Conservation (phyloP, 2,888 invertebrate species). For the Strigamia crassipes region DNA sequence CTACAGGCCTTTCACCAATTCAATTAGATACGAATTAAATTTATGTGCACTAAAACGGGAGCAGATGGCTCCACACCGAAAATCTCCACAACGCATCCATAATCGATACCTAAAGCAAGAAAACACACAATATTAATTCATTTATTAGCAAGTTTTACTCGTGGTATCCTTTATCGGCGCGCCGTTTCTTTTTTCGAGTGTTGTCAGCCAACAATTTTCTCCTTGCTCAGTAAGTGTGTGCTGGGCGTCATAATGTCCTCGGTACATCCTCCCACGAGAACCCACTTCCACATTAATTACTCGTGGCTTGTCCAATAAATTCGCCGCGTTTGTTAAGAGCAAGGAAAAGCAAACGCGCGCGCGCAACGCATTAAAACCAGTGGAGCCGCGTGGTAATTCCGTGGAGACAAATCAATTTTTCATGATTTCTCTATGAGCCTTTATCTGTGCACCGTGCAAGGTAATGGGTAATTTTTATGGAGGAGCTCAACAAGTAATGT, state of each 20-base stretch:
- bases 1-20: neutral
- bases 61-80: neutral
- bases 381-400: conserved; percentile 24
- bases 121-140: too few relatives aligned
- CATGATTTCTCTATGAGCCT: conserved; percentile 25
- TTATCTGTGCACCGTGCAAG: conserved; percentile 17
- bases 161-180: neutral
- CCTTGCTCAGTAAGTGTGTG: neutral
- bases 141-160: too few relatives aligned
- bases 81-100: too few relatives aligned
- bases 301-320: conserved; percentile 10
- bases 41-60: neutral
- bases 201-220: conserved; percentile 10
- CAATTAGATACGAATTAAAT: neutral
- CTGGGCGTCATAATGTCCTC: conserved; percentile 10
- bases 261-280: conserved; percentile 10
- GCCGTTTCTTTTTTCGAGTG: neutral
- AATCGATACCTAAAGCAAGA: too few relatives aligned
- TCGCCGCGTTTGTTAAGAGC: conserved; percentile 10
- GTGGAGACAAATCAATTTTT: conserved; percentile 37
- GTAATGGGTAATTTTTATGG: conserved; percentile 32
- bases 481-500: conserved; percentile 20
- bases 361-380: neutral
- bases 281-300: neutral
- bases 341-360: neutral